Evolutionary conservation across 2,797 vertebrate genomes (phyloP).

Genomic region (Acanthopagrus latus): DNA sequence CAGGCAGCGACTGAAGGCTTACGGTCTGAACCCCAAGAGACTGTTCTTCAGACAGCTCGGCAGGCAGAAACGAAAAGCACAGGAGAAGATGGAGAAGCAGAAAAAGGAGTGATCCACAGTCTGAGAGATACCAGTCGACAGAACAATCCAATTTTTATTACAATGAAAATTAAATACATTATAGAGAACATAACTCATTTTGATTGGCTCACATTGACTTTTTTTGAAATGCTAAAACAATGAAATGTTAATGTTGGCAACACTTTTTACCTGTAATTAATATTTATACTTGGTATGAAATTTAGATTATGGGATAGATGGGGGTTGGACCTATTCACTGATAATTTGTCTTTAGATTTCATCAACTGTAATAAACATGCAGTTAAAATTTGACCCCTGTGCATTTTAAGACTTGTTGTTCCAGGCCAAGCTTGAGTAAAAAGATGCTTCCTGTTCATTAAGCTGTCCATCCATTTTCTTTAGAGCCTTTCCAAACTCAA

Average conservation of each 20-base stretch:
- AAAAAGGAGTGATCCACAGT: slow-evolving; percentile 61
- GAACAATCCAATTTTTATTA: background rate
- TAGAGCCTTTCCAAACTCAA: background rate
- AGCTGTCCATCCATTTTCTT: background rate
- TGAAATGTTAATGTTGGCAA: background rate
- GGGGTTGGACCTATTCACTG: background rate
- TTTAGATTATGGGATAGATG: background rate
- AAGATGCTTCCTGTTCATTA: background rate
- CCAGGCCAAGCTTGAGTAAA: background rate
- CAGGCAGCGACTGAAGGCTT: slow-evolving; percentile 89
- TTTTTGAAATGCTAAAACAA: background rate
- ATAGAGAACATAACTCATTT: background rate
- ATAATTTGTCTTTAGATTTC: background rate
- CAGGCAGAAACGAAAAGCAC: slow-evolving; percentile 78
- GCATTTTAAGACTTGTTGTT: background rate
- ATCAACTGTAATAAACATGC: slow-evolving; percentile 12
- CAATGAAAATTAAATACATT: background rate
- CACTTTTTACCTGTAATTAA: background rate
- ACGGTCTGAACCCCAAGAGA: slow-evolving; percentile 92
- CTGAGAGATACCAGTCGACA: background rate
- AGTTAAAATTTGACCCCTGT: background rate
- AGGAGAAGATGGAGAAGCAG: slow-evolving; percentile 73
- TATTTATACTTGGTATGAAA: background rate
- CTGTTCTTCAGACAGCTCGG: slow-evolving; percentile 89
- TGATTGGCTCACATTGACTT: background rate